A percentile compares a stretch with the other conserved stretches of the same genome.
phyloP scores from a whole-genome alignment of 2,113 vertebrate species.

The Nematolebias whitei region DNA sequence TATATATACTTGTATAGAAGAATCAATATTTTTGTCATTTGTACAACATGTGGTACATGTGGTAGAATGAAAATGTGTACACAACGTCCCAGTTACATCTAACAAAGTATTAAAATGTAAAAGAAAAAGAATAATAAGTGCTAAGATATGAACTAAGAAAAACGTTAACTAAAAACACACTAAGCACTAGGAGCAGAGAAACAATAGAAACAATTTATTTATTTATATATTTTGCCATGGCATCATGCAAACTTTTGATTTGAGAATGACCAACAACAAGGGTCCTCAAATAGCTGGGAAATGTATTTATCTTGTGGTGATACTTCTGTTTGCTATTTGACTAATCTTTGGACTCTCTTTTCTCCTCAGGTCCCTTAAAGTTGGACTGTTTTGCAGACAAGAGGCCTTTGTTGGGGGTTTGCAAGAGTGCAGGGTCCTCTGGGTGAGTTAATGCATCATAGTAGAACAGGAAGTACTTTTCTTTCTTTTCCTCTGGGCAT shows the following conservation, averaged over 20 bases:
- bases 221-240: slow-evolving; percentile 75
- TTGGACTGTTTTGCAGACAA: slow-evolving; percentile 93
- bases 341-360: slow-evolving; percentile 56
- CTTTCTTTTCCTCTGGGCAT: no score
- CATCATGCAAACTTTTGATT: slow-evolving; percentile 55
- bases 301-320: slow-evolving; percentile 69
- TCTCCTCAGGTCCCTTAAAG: slow-evolving; percentile 85
- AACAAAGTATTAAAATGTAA: no score
- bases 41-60: no score
- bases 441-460: slow-evolving; percentile 85
- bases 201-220: slow-evolving; percentile 57
- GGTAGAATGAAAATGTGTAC: no score
- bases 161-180: no score
- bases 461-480: slow-evolving; percentile 26
- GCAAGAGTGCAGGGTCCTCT: slow-evolving; percentile 95
- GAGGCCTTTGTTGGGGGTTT: slow-evolving; percentile 93
- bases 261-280: slow-evolving; percentile 52
- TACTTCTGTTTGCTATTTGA: slow-evolving; percentile 60
- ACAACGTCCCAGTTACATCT: no score
- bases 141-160: no score
- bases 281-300: slow-evolving; percentile 63
- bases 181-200: no score
- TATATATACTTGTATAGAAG: no score
- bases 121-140: no score
- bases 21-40: no score